These are phyloP conservation scores for Alauda arvensis DNA, from an alignment of 2,797 vertebrate genomes.

Conservation along the genomic window DNA sequence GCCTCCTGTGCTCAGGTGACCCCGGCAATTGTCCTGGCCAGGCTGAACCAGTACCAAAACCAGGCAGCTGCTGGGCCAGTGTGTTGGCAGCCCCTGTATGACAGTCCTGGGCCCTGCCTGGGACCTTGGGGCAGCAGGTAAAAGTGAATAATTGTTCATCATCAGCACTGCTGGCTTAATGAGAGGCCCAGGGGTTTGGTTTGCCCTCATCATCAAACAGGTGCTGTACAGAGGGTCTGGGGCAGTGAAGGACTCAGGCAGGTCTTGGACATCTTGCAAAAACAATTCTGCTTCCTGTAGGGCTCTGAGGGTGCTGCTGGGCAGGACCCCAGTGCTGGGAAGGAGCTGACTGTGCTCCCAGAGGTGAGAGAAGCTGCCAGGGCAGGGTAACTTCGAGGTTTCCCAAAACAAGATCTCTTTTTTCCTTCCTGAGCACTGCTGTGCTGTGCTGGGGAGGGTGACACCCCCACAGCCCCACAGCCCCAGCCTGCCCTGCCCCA, in stretches of 20 bases:
- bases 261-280: background rate
- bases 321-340: no score
- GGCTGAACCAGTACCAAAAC: background rate
- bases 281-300: background rate
- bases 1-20: fast-evolving
- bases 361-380: background rate
- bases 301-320: background rate
- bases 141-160: background rate
- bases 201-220: background rate
- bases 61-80: background rate
- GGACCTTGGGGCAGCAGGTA: background rate
- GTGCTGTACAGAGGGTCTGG: background rate
- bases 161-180: background rate
- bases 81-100: background rate
- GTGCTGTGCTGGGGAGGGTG: background rate
- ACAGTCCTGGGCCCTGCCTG: background rate
- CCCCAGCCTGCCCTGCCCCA: background rate
- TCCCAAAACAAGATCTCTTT: background rate
- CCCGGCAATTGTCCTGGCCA: background rate
- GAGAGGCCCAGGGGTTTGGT: background rate
- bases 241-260: background rate
- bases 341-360: background rate
- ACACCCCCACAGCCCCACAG: background rate
- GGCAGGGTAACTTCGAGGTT: background rate
- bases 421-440: background rate